phyloP scores from a whole-genome alignment of 2,113 vertebrate genomes.

The Barnardius zonarius region DNA sequence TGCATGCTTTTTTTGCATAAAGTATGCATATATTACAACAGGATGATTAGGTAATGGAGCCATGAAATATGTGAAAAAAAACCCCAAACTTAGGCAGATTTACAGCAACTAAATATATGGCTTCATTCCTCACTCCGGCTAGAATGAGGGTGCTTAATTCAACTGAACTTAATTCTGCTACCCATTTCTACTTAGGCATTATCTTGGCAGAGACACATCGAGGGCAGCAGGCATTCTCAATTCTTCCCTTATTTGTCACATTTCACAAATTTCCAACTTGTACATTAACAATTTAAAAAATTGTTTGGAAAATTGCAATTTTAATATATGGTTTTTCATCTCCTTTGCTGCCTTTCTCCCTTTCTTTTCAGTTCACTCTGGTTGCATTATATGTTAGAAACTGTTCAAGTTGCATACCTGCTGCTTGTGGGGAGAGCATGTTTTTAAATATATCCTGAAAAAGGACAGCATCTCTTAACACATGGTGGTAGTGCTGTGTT shows the following conservation, averaged over 20 bases:
- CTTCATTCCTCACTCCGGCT: slow-evolving; percentile 10
- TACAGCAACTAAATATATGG: neutral
- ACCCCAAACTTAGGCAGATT: neutral
- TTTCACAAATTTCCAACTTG: slow-evolving; percentile 17
- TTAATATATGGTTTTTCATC: neutral
- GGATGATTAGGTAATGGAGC: neutral
- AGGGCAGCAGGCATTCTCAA: neutral
- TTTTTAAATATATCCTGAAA: neutral
- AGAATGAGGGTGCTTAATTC: slow-evolving; percentile 6
- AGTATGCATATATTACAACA: neutral
- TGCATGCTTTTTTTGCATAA: neutral
- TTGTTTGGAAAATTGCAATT: fast-evolving
- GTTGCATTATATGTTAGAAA: neutral
- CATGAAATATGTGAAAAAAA: neutral
- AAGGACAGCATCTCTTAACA: neutral
- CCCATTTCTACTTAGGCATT: neutral
- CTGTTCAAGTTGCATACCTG: neutral
- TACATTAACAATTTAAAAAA: neutral
- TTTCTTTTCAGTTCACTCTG: neutral
- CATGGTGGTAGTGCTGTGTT: neutral
- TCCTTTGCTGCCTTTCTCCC: neutral
- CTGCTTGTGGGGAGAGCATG: neutral
- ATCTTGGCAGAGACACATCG: neutral
- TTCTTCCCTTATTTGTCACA: neutral
- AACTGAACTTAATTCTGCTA: neutral